These are phyloP conservation scores for Sisyra terminalis DNA, from an alignment of 2,888 invertebrate species.

Conservation along the genomic window DNA sequence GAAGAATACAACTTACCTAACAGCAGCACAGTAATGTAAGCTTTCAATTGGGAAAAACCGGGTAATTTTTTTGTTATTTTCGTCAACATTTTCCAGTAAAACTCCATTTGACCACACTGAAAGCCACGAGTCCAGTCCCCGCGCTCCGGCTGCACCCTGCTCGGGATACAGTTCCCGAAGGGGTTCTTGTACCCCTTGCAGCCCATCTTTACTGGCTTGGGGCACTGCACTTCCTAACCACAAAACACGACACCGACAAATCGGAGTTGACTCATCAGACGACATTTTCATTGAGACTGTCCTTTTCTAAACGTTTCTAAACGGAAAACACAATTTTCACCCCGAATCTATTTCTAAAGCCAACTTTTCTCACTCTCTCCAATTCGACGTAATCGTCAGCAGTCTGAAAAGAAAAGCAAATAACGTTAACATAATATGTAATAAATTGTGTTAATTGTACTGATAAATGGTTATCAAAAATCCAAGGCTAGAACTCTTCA, in stretches of 20 bases:
- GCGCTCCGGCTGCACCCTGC: conserved; percentile 72
- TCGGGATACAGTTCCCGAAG: conserved; percentile 90
- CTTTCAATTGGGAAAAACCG: conserved; percentile 93
- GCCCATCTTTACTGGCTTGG: conserved; percentile 92
- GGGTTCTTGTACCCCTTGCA: conserved; percentile 95
- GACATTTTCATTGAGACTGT: conserved; percentile 30
- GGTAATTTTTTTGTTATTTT: conserved; percentile 84
- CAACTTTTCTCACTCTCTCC: too few relatives aligned
- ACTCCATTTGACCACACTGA: conserved; percentile 96
- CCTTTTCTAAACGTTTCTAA: neutral
- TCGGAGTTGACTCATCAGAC: conserved; percentile 63
- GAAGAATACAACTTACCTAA: conserved; percentile 49
- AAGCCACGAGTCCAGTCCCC: conserved; percentile 91
- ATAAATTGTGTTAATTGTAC: too few relatives aligned
- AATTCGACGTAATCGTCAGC: too few relatives aligned
- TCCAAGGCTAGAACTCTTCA: too few relatives aligned
- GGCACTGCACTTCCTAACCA: conserved; percentile 95
- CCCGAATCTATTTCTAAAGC: too few relatives aligned
- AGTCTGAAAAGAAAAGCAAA: too few relatives aligned
- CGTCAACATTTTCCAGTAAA: conserved; percentile 88
- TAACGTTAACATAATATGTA: too few relatives aligned
- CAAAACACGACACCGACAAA: conserved; percentile 89
- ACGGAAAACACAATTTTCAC: too few relatives aligned
- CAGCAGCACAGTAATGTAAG: conserved; percentile 90
- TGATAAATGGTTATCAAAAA: too few relatives aligned